Conservation (phyloP, 2,113 vertebrate species). For the Platanista minor region DNA sequence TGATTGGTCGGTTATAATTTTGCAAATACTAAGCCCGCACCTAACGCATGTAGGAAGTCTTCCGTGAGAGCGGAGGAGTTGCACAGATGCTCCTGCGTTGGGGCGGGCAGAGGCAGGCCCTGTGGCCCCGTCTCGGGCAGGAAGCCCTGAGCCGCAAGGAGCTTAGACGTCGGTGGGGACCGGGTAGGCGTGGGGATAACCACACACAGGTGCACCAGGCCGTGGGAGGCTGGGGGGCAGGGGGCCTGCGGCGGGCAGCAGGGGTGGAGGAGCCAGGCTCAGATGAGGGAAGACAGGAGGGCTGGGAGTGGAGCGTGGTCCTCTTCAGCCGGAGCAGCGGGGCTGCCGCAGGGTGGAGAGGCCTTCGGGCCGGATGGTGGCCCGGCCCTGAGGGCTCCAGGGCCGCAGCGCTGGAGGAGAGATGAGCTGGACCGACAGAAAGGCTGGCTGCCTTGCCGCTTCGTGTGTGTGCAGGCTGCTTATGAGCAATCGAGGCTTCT, state of each 20-base stretch:
- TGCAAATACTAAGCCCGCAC: background rate
- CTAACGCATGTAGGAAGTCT: background rate
- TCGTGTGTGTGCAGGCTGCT: fast-evolving
- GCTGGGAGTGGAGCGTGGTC: background rate
- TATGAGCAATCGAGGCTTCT: fast-evolving
- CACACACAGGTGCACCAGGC: background rate
- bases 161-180: background rate
- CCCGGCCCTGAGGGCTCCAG: background rate
- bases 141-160: background rate
- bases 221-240: background rate
- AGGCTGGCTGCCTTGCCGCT: background rate
- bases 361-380: background rate
- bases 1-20: background rate
- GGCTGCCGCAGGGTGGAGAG: background rate
- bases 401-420: background rate
- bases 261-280: no score
- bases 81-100: background rate
- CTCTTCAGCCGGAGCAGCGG: background rate
- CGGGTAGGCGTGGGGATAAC: background rate
- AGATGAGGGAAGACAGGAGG: background rate
- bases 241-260: background rate
- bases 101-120: background rate
- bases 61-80: no score
- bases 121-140: fast-evolving
- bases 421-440: background rate